Evolutionary conservation across 2,113 vertebrate genomes (phyloP).

Genomic region (Serinus canaria): DNA sequence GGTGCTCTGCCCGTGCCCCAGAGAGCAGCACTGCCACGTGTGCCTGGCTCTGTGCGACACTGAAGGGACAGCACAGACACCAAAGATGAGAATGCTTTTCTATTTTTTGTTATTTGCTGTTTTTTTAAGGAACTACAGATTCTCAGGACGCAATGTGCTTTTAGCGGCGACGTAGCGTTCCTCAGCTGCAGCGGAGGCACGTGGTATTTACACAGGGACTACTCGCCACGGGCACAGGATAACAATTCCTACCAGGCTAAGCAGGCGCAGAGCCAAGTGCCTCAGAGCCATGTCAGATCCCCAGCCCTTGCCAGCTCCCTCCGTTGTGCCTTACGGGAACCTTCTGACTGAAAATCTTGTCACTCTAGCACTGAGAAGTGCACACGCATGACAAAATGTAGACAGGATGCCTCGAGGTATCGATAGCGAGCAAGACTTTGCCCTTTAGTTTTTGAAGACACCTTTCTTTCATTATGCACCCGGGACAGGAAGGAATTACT

Average conservation of each 20-base stretch:
- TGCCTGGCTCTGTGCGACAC: background rate
- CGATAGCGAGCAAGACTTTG: constrained; percentile 80
- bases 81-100: background rate
- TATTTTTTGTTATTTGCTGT: background rate
- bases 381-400: constrained; percentile 91
- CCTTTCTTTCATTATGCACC: constrained; percentile 87
- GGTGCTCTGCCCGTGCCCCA: background rate
- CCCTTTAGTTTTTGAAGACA: constrained; percentile 86
- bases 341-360: constrained; percentile 86
- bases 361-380: constrained; percentile 89
- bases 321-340: constrained; percentile 80
- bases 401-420: constrained; percentile 87
- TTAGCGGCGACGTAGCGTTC: constrained; percentile 61
- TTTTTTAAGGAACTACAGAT: constrained; percentile 34
- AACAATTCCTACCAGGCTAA: constrained; percentile 78
- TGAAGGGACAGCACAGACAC: background rate
- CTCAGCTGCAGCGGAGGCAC: constrained; percentile 65
- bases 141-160: constrained; percentile 73
- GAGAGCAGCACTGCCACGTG: background rate
- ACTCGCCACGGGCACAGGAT: constrained; percentile 72
- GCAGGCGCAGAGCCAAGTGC: constrained; percentile 73
- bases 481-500: constrained; percentile 84
- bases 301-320: constrained; percentile 67
- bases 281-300: constrained; percentile 84
- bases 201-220: constrained; percentile 63